Percentiles rank a stretch among this genome's conserved stretches.
phyloP scores from a whole-genome alignment of 53 echinoderm and acorn worm species.

The Paracentrotus lividus region DNA sequence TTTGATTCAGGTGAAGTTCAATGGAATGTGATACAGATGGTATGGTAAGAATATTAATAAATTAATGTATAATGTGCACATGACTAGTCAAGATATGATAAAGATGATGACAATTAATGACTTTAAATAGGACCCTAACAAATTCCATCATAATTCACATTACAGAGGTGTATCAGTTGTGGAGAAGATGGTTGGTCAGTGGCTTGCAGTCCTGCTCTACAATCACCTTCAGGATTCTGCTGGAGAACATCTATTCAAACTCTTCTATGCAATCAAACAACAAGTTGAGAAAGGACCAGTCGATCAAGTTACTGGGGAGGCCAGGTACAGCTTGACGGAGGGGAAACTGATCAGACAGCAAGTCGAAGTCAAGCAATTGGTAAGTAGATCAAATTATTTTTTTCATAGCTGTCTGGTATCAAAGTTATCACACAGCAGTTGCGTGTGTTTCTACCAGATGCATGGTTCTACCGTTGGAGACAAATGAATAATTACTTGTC shows the following conservation, averaged over 20 bases:
- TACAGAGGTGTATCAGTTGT: slow-evolving; percentile 93
- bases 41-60: too few species aligned
- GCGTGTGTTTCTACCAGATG: too few species aligned
- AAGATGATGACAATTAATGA: neutral
- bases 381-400: slow-evolving; percentile 67
- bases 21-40: too few species aligned
- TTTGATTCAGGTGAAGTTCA: neutral
- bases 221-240: slow-evolving; percentile 90
- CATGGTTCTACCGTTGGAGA: too few species aligned
- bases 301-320: slow-evolving; percentile 90
- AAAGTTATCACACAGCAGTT: too few species aligned
- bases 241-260: slow-evolving; percentile 91
- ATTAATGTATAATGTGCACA: too few species aligned
- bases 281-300: slow-evolving; percentile 97
- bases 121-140: neutral
- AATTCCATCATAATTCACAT: neutral
- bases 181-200: slow-evolving; percentile 97
- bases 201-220: slow-evolving; percentile 93
- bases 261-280: slow-evolving; percentile 93
- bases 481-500: too few species aligned
- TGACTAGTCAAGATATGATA: too few species aligned
- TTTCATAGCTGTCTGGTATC: too few species aligned
- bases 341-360: slow-evolving; percentile 94
- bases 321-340: slow-evolving; percentile 95
- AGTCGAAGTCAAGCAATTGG: slow-evolving; percentile 84